Evolutionary conservation across 2,797 vertebrate genomes (phyloP).

Genomic region (Hozukius guyotensis): DNA sequence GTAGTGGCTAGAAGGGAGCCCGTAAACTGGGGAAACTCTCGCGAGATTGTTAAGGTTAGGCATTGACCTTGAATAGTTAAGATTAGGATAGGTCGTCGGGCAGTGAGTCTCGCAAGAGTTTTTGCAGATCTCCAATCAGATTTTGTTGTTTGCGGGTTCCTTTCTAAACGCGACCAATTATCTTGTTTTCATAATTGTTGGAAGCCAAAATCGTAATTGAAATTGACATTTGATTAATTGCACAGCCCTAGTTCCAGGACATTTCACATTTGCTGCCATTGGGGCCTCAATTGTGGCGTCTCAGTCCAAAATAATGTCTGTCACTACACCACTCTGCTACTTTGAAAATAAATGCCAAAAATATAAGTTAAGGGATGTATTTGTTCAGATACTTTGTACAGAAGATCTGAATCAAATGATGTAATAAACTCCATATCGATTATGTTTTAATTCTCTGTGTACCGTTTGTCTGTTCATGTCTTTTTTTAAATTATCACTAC

Average conservation of each 20-base stretch:
- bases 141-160: too few species aligned
- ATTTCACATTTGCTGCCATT: slow-evolving; percentile 6
- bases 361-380: slow-evolving; percentile 1
- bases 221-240: too few species aligned
- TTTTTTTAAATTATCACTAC: background rate
- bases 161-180: too few species aligned
- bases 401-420: slow-evolving; percentile 10
- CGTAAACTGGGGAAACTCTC: too few species aligned
- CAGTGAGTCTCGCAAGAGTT: too few species aligned
- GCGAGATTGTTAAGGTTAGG: too few species aligned
- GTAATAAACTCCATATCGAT: slow-evolving; percentile 52
- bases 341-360: slow-evolving; percentile 55
- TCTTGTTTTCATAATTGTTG: too few species aligned
- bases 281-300: background rate
- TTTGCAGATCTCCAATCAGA: too few species aligned
- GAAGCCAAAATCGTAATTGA: too few species aligned
- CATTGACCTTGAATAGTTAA: too few species aligned
- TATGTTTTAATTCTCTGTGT: background rate
- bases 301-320: background rate
- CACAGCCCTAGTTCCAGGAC: background rate
- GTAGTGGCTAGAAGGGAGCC: too few species aligned
- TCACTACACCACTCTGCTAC: background rate
- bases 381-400: slow-evolving; percentile 24
- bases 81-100: too few species aligned
- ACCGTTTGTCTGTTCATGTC: background rate